Conservation (phyloP, 2,113 vertebrate genomes). For the Thamnophis sirtalis region DNA sequence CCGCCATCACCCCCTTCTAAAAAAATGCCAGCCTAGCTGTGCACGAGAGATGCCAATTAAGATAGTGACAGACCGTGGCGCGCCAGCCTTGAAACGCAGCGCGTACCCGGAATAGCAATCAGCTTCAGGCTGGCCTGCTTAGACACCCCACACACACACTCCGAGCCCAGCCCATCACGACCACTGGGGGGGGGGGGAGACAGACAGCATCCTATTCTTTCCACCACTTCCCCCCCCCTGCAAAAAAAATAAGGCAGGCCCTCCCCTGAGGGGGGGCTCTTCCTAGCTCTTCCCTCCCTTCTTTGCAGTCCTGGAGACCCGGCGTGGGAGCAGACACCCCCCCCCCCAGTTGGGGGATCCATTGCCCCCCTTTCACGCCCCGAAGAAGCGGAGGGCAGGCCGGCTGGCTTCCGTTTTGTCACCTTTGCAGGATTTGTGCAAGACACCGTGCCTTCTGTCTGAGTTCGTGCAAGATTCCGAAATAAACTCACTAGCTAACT, state of each 20-base stretch:
- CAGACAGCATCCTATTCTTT: background rate
- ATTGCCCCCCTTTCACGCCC: background rate
- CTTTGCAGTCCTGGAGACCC: background rate
- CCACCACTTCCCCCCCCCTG: background rate
- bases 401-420: background rate
- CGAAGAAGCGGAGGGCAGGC: background rate
- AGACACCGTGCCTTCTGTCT: background rate
- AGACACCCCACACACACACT: background rate
- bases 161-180: background rate
- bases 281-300: background rate
- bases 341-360: background rate
- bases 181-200: background rate
- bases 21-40: background rate
- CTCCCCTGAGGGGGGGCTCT: too few species aligned
- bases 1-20: too few species aligned
- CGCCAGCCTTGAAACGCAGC: too few species aligned
- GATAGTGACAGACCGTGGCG: background rate
- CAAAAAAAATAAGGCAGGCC: too few species aligned
- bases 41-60: background rate
- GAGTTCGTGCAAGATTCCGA: background rate
- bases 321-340: too few species aligned
- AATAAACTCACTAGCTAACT: background rate
- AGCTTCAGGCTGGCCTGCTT: background rate
- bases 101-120: background rate
- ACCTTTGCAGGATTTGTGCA: background rate